Evolutionary conservation across 2,797 vertebrate species (phyloP), one percentile per base, ranked within the genome.

Genomic region (Hippopotamyrus pictus): DNA sequence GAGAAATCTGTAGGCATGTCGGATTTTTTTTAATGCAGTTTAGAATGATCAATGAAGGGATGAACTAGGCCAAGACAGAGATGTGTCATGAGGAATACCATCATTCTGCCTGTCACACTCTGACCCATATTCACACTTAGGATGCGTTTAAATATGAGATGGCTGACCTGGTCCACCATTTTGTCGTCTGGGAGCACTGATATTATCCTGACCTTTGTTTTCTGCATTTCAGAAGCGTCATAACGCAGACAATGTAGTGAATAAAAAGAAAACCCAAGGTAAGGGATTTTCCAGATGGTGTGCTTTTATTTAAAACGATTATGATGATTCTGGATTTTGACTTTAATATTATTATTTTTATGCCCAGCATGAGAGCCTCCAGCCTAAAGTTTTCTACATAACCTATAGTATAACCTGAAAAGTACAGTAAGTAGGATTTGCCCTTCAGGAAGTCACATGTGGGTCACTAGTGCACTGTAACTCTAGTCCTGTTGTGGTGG

Each of bases 201-300:
- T 54, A 19, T 54, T 48, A n/a, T 29, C 37, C 3, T 87, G 19
- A 25, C 57, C 92, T 1, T 5, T 92, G 17, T 73, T 33, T 90
- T 95, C 93, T 95, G 92, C 92, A n/a, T 69, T 93, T 92, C 94
- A 99, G 99, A 99, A 99, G 96, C 98, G 99, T 7, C 99, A 99
- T 94, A 99, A 98, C 89, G 98, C 99, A 50, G 99, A 99, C 92
- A 97, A 95, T 90, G 96, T 97, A 0, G 98, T 99, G 93, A 99
- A 99, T 96, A 99, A 96, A 96, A 99, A 99, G 91, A 96, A 99
- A 95, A 98, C 98, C 90, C 99, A 99, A 98, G 99, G 99, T 99
- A 97, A 17, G 94, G 50, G 29, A 62, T 59, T 41, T 62, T 87
- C 7, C 50, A 86, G 33, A 33, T 62, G 53, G 5, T 19, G 14